These are phyloP conservation scores for Pseudoatta argentina DNA, from an alignment of 1,140 invertebrate genomes.

Conservation along the genomic window DNA sequence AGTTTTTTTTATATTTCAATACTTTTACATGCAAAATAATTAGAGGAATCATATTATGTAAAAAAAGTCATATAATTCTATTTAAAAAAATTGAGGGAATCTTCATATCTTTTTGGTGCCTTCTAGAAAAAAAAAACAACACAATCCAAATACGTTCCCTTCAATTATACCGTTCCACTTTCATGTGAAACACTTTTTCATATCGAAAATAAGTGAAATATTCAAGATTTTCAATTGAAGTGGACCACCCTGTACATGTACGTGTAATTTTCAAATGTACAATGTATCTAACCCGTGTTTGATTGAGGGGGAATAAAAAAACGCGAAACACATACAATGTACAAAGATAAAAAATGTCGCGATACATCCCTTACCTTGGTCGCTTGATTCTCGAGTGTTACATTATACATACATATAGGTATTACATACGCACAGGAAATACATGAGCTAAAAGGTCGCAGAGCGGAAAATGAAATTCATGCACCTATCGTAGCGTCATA, in stretches of 20 bases:
- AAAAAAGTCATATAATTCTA: too few relatives aligned
- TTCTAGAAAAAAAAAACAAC: too few relatives aligned
- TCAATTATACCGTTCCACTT: too few relatives aligned
- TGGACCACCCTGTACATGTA: background rate
- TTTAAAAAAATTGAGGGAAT: too few relatives aligned
- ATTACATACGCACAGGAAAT: background rate
- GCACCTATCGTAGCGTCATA: conserved; percentile 35
- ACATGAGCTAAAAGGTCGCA: conserved; percentile 21
- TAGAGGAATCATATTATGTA: too few relatives aligned
- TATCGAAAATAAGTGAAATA: too few relatives aligned
- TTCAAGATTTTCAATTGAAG: too few relatives aligned
- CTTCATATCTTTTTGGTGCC: too few relatives aligned
- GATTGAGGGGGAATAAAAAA: conserved; percentile 5
- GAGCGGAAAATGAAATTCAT: conserved; percentile 51
- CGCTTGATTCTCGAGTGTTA: background rate
- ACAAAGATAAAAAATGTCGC: conserved; percentile 34
- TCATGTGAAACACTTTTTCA: too few relatives aligned
- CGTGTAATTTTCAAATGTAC: background rate
- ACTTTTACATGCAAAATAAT: too few relatives aligned
- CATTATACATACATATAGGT: background rate
- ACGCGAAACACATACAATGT: background rate
- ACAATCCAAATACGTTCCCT: too few relatives aligned
- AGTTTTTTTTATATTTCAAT: too few relatives aligned
- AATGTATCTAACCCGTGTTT: background rate
- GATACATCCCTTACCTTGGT: conserved; percentile 3